These are phyloP conservation scores for Mungos mungo DNA, from an alignment of 2,113 vertebrate genomes.

Conservation along the genomic window DNA sequence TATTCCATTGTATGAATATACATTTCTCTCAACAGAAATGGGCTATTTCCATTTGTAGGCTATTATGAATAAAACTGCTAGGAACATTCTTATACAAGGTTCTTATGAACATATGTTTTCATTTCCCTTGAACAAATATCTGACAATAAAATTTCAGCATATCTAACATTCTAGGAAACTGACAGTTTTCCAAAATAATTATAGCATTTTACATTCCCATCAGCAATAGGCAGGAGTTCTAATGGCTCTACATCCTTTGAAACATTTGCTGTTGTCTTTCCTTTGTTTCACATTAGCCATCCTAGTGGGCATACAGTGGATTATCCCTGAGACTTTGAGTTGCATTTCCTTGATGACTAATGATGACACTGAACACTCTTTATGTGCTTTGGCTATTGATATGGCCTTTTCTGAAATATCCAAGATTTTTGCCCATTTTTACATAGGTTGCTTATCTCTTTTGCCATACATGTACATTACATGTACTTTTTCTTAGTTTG, in stretches of 20 bases:
- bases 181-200: conserved; percentile 12
- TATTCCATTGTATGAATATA: not conserved
- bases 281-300: not conserved
- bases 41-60: not conserved
- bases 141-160: conserved; percentile 34
- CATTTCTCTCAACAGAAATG: not conserved
- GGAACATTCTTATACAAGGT: not conserved
- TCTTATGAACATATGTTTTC: not conserved
- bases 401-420: not conserved
- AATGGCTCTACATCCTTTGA: not conserved
- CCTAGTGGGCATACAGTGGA: not conserved
- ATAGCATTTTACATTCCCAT: not conserved
- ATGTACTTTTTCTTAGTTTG: not conserved
- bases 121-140: conserved; percentile 46
- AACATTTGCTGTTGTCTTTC: not conserved
- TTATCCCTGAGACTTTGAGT: not conserved
- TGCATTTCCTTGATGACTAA: not conserved
- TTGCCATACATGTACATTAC: not conserved
- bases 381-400: not conserved
- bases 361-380: not conserved
- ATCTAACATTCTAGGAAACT: conserved; percentile 44
- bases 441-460: not conserved
- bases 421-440: not conserved
- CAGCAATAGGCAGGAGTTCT: not conserved
- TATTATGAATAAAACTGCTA: conserved; percentile 3